A percentile compares a stretch with the other conserved stretches of the same genome.
phyloP scores from a whole-genome alignment of 2,113 vertebrate species.

The Seriola dumerili region DNA sequence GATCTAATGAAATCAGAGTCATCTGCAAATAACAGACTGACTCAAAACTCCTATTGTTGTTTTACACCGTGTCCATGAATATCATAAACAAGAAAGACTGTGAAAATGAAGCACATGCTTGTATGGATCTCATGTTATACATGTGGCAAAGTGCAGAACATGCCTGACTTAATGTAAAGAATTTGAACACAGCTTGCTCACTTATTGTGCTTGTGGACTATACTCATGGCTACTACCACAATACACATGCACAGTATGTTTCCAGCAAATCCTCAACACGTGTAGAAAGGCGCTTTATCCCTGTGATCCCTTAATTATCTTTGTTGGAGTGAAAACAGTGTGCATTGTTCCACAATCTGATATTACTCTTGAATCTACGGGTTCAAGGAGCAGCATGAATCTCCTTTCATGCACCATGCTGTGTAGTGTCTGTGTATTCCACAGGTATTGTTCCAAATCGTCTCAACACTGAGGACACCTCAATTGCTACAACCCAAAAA shows the following conservation, averaged over 20 bases:
- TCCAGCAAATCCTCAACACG: conserved; percentile 12
- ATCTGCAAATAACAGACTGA: conserved; percentile 1
- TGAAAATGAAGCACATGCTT: neutral
- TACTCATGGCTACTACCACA: neutral
- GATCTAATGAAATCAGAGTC: conserved; percentile 26
- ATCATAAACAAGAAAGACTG: neutral
- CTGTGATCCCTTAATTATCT: neutral
- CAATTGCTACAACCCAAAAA: neutral
- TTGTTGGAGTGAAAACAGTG: neutral
- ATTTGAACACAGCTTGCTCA: neutral
- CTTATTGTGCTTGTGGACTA: neutral
- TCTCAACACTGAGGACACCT: neutral
- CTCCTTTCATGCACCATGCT: neutral
- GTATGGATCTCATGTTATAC: conserved; percentile 8
- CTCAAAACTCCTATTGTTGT: neutral
- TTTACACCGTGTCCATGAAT: neutral
- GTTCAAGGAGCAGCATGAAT: conserved; percentile 1
- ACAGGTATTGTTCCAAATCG: neutral
- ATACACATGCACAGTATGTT: neutral
- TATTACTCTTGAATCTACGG: neutral
- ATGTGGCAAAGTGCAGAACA: neutral
- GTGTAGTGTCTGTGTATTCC: neutral
- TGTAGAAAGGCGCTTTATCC: neutral
- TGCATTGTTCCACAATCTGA: neutral
- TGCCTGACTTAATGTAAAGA: neutral